These are phyloP conservation scores for Minunthozetes semirufus DNA, from an alignment of 2,888 invertebrate species.

Conservation along the genomic window DNA sequence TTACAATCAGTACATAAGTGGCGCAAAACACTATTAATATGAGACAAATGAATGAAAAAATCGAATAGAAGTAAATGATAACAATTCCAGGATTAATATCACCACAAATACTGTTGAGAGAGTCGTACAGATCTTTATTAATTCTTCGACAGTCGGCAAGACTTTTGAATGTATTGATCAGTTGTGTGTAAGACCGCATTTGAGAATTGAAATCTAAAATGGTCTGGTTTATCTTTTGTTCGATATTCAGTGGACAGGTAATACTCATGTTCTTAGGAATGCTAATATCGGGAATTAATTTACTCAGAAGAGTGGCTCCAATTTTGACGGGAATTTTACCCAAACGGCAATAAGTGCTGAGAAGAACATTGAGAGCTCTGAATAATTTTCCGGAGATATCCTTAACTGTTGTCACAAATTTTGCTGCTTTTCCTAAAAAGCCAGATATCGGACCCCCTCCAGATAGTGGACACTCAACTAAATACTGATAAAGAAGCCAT, in stretches of 20 bases:
- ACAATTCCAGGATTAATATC: neutral
- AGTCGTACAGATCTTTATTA: neutral
- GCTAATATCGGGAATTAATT: neutral
- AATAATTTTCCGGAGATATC: neutral
- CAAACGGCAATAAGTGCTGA: neutral
- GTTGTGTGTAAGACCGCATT: neutral
- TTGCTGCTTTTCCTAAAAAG: neutral
- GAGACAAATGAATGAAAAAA: neutral
- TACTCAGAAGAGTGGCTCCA: neutral
- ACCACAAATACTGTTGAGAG: neutral
- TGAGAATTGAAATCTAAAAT: neutral
- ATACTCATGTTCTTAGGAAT: neutral
- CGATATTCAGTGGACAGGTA: neutral
- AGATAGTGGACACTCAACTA: neutral
- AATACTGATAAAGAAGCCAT: neutral
- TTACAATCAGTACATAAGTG: neutral
- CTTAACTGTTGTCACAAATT: neutral
- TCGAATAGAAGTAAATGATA: neutral
- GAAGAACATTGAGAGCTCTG: neutral
- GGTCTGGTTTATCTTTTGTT: neutral
- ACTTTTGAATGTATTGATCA: neutral
- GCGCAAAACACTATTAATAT: neutral
- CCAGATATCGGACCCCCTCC: neutral
- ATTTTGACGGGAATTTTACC: neutral
- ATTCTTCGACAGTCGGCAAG: neutral